phyloP scores from a whole-genome alignment of 2,888 invertebrate genomes.

The Noctua fimbriata region DNA sequence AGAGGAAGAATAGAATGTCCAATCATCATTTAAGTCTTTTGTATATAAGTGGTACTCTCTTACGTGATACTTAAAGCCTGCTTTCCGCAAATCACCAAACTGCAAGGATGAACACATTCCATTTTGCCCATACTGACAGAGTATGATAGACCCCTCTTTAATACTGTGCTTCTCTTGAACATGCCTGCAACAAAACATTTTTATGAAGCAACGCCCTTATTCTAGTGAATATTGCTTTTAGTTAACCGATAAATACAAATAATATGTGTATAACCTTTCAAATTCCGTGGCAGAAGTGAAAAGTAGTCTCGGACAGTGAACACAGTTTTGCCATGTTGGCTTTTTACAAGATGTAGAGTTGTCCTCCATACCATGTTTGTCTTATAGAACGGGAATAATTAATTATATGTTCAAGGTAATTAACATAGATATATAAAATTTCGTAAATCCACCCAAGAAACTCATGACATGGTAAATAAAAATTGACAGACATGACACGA shows the following conservation, averaged over 20 bases:
- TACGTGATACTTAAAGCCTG: slow-evolving; percentile 96
- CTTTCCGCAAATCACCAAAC: slow-evolving; percentile 96
- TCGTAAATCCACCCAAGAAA: slow-evolving; percentile 67
- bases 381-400: slow-evolving; percentile 55
- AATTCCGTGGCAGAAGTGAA: slow-evolving; percentile 91
- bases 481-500: slow-evolving; percentile 60
- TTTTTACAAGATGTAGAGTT: slow-evolving; percentile 79
- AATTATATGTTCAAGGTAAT: slow-evolving; percentile 50
- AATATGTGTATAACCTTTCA: slow-evolving; percentile 87
- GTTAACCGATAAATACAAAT: slow-evolving; percentile 29
- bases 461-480: slow-evolving; percentile 67
- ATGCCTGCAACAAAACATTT: slow-evolving; percentile 90
- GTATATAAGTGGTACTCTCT: slow-evolving; percentile 91
- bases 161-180: slow-evolving; percentile 95
- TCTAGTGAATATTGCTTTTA: slow-evolving; percentile 7
- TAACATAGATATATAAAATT: slow-evolving; percentile 47
- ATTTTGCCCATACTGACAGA: slow-evolving; percentile 97
- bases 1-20: slow-evolving; percentile 97
- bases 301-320: slow-evolving; percentile 91
- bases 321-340: slow-evolving; percentile 91
- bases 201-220: slow-evolving; percentile 9
- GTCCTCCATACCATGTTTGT: slow-evolving; percentile 89
- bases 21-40: slow-evolving; percentile 88
- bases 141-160: slow-evolving; percentile 95
- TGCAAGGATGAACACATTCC: slow-evolving; percentile 96